Conservation (phyloP, 2,113 vertebrate species). For the Nicator chloris region DNA sequence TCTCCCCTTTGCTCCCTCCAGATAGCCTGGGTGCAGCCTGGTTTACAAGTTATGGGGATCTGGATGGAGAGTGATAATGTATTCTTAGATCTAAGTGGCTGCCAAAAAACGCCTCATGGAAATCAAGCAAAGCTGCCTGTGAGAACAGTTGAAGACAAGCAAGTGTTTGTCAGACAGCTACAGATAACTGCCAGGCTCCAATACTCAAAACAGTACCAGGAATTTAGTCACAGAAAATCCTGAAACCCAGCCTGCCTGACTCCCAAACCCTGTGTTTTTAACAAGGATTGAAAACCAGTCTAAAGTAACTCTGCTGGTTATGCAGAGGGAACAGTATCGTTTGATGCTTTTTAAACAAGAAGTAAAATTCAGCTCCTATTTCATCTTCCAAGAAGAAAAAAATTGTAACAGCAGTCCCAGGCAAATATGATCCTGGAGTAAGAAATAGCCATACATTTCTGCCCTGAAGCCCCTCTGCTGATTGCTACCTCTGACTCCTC, state of each 20-base stretch:
- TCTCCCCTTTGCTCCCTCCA: background rate
- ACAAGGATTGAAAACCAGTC: background rate
- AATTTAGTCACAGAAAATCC: background rate
- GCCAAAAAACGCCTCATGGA: background rate
- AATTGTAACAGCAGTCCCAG: background rate
- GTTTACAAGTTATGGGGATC: background rate
- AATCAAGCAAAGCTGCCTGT: constrained; percentile 12
- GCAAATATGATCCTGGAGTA: background rate
- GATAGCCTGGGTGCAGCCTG: background rate
- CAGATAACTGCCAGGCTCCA: background rate
- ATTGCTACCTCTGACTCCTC: background rate
- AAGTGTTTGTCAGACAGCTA: background rate
- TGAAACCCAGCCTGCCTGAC: background rate
- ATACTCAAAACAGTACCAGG: background rate
- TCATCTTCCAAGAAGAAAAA: background rate
- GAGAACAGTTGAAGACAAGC: background rate
- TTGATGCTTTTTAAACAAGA: background rate
- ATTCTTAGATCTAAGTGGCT: background rate
- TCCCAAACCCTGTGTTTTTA: background rate
- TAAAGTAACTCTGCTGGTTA: background rate
- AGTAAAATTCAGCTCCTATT: background rate
- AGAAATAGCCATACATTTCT: background rate
- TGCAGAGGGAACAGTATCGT: background rate
- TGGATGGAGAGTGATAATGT: background rate
- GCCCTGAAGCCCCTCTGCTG: background rate